Base-by-base conservation (phyloP, 2,888 invertebrate genomes). In the Morpho helenor region DNA sequence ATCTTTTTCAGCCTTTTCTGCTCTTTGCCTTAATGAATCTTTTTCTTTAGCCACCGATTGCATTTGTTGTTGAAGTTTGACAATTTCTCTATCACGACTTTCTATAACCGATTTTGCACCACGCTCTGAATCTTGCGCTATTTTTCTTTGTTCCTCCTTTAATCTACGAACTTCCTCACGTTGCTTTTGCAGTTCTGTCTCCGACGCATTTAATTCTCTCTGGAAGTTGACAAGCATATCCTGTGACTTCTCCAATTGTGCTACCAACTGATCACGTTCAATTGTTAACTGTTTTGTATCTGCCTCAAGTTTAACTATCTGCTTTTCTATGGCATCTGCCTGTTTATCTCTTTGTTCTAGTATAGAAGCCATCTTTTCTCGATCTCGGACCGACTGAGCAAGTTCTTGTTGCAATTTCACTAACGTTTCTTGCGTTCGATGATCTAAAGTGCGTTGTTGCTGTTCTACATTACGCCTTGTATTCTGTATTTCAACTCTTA, bases 201-300 rank as follows among this genome's bases (percentile, higher is more conserved):
- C 97, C 68, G 96, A 95, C 66, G 95, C 93, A 67, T 96, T 96
- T 53, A 97, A 81, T 77, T 97, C 97, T 77, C 97, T 95, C 80
- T 97, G 97, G 95, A 97, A 97, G 83, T 97, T 97, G 83, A 97
- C 95, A 60, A 98, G 87, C 94, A 97, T 97, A 70, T 97, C 97
- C 80, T 97, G 97, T 47, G 96, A 97, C 86, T 98, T 97, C 81
- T 97, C 97, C 76, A 98, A 80, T 79, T 97, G 97, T 66, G 95
- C 94, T 1, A 97, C 96, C 64, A 98, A 83, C 81, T 97, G 97
- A 79, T 97, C 97, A 52, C 96, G 82, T 79, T 97, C 97, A 66
- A 95, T 93, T 16, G 96, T 95, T 71, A 97, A 80, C 80, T 97
- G 96, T 73, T 96, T 96, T 57, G 96, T 93, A 66, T 97, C 97